These are phyloP conservation scores for Hydra vulgaris DNA, from an alignment of 30 jellyfish, hydroid and myxozoan species.

Conservation along the genomic window DNA sequence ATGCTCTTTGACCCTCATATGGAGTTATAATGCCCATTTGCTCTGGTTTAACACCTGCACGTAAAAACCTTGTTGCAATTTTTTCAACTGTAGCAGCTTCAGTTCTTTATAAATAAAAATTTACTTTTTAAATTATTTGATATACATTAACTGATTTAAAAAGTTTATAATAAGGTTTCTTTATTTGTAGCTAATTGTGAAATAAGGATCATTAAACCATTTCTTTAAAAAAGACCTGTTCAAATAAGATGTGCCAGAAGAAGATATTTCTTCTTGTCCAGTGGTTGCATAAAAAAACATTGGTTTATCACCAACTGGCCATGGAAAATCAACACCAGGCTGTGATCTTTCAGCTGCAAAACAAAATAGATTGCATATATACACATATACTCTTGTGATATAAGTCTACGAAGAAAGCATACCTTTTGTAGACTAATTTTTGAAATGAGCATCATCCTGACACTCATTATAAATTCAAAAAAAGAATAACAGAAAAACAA, in stretches of 20 bases:
- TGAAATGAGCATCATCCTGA: neutral
- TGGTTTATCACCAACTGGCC: slow-evolving; percentile 99
- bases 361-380: neutral
- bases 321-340: slow-evolving; percentile 96
- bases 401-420: neutral
- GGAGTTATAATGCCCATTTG: slow-evolving; percentile 99
- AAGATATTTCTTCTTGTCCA: slow-evolving; percentile 98
- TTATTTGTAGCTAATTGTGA: too few species aligned
- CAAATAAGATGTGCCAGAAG: slow-evolving; percentile 96
- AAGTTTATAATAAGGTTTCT: too few species aligned
- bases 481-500: too few species aligned
- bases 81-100: slow-evolving; percentile 98
- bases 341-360: slow-evolving; percentile 84
- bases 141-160: neutral
- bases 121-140: neutral
- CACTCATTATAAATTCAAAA: too few species aligned
- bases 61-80: slow-evolving; percentile 93
- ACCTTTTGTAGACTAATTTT: neutral
- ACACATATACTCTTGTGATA: neutral
- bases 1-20: slow-evolving; percentile 98
- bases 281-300: slow-evolving; percentile 96
- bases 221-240: too few species aligned
- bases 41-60: slow-evolving; percentile 96
- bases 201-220: too few species aligned
- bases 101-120: slow-evolving; percentile 40